These are phyloP conservation scores for Panagrolaimus sp. DNA, from an alignment of 1,140 invertebrate species.

Conservation along the genomic window DNA sequence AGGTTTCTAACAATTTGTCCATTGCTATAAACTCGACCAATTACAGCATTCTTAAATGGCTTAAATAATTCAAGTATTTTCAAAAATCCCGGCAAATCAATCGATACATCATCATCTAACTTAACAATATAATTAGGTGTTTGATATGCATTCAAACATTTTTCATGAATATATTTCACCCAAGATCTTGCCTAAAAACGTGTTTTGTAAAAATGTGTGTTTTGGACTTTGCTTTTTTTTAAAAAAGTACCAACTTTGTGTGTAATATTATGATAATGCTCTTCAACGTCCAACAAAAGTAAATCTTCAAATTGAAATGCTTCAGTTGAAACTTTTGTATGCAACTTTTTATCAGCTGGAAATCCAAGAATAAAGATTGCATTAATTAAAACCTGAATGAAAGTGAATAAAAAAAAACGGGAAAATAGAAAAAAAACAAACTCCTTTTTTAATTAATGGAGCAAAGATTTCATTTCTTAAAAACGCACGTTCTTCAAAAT, in stretches of 20 bases:
- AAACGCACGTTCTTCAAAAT: not conserved
- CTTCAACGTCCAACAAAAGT: not conserved
- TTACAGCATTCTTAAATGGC: conserved; percentile 16
- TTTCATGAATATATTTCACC: conserved; percentile 20
- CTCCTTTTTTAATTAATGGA: not conserved
- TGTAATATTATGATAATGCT: conserved; percentile 33
- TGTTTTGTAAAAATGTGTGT: not conserved
- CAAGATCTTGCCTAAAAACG: conserved; percentile 29
- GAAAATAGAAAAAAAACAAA: not conserved
- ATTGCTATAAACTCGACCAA: conserved; percentile 31
- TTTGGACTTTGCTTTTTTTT: not conserved
- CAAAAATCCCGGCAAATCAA: conserved; percentile 19
- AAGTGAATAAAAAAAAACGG: not conserved
- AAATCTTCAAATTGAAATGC: not conserved
- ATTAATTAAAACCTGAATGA: not conserved
- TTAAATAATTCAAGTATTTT: conserved; percentile 15
- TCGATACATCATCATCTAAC: conserved; percentile 36
- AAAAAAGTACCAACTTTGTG: conserved; percentile 22
- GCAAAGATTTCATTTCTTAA: not conserved
- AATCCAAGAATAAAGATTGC: not conserved
- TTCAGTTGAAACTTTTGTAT: conserved; percentile 5
- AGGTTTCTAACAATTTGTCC: conserved; percentile 32
- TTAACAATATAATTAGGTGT: conserved; percentile 21
- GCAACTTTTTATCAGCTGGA: not conserved
- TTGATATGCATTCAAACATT: conserved; percentile 6